Evolutionary conservation across 2,888 invertebrate genomes (phyloP).

Genomic region (Hecatera dysodea): DNA sequence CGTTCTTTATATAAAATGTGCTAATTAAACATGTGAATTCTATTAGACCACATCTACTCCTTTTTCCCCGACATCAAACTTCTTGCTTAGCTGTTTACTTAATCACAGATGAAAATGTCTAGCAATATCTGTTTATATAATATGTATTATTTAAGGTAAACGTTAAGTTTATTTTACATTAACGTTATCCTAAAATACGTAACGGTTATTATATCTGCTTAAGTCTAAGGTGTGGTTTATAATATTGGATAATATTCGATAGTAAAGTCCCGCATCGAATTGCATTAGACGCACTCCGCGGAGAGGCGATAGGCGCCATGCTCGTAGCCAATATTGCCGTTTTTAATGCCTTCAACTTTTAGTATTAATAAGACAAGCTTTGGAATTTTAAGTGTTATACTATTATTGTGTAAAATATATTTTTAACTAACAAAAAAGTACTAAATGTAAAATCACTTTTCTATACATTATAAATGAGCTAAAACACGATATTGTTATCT

Average conservation of each 20-base stretch:
- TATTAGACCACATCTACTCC: not conserved
- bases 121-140: slow-evolving; percentile 44
- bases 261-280: slow-evolving; percentile 81
- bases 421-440: no score
- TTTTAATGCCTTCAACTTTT: slow-evolving; percentile 55
- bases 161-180: slow-evolving; percentile 60
- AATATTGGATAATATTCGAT: slow-evolving; percentile 79
- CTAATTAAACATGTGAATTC: not conserved
- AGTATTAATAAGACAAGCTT: slow-evolving; percentile 41
- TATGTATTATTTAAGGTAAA: slow-evolving; percentile 47
- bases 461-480: no score
- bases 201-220: slow-evolving; percentile 63
- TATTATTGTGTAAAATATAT: no score
- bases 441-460: no score
- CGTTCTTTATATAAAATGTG: not conserved
- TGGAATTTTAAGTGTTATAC: not conserved
- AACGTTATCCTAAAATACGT: slow-evolving; percentile 62
- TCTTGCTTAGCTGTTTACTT: not conserved
- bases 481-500: no score
- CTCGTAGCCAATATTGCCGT: slow-evolving; percentile 61
- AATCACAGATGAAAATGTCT: slow-evolving; percentile 26
- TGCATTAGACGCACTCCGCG: slow-evolving; percentile 77
- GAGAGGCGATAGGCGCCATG: slow-evolving; percentile 71
- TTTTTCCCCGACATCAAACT: not conserved
- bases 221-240: slow-evolving; percentile 72